phyloP scores from a whole-genome alignment of 1,140 invertebrate genomes.

The Muscidifurax raptorellus region DNA sequence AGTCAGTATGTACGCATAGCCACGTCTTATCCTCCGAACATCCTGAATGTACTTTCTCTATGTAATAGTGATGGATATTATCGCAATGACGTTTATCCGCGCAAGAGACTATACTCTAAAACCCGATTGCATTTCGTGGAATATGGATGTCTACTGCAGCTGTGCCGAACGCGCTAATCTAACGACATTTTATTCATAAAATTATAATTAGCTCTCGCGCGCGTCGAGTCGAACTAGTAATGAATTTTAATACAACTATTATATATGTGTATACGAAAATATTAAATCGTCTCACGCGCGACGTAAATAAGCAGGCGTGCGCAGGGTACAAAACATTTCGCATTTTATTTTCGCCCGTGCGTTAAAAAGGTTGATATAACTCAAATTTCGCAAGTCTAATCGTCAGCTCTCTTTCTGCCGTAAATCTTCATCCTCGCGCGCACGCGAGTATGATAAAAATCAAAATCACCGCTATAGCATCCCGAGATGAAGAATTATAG shows the following conservation, averaged over 20 bases:
- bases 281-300: neutral
- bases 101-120: neutral
- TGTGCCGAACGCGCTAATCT: neutral
- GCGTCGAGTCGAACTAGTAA: neutral
- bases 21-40: no score
- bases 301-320: neutral
- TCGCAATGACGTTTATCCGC: no score
- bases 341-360: neutral
- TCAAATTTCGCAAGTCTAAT: no score
- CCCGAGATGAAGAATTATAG: no score
- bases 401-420: neutral
- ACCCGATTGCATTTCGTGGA: no score
- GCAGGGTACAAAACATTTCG: neutral
- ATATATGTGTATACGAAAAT: neutral
- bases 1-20: neutral
- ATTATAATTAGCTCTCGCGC: neutral
- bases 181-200: conserved; percentile 6
- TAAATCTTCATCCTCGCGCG: neutral
- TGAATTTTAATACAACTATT: neutral
- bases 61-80: no score
- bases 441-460: no score
- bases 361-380: no score
- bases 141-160: neutral
- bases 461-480: no score
- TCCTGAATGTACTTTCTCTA: no score